Evolutionary conservation across 2,888 invertebrate species (phyloP).

Genomic region (Meandrusa payeni): DNA sequence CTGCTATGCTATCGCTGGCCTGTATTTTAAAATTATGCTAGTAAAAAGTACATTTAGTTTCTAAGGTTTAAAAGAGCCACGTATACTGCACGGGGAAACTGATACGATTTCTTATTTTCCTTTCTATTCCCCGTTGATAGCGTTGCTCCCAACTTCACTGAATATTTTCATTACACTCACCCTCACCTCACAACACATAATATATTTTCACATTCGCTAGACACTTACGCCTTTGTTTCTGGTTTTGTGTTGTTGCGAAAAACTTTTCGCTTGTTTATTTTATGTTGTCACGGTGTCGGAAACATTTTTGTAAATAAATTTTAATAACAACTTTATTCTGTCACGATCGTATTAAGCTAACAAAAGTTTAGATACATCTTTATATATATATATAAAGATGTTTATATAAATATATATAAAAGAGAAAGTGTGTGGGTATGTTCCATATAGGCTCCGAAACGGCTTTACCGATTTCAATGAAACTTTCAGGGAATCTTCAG

Average conservation of each 20-base stretch:
- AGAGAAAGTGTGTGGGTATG: no score
- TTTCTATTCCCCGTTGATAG: neutral
- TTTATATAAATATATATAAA: no score
- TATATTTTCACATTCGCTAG: slow-evolving; percentile 14
- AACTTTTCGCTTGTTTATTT: slow-evolving; percentile 7
- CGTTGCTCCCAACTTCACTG: slow-evolving; percentile 2
- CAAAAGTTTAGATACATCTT: no score
- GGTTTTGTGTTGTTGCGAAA: slow-evolving; percentile 1
- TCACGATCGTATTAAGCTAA: no score
- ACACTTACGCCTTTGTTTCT: slow-evolving; percentile 9
- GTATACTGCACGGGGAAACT: neutral
- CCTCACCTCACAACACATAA: slow-evolving; percentile 10
- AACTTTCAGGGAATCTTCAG: no score
- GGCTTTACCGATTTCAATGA: no score
- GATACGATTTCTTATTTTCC: slow-evolving; percentile 3
- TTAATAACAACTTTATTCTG: no score
- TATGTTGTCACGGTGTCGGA: neutral
- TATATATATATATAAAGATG: no score
- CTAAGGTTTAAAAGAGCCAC: neutral
- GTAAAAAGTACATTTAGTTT: no score
- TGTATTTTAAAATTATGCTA: no score
- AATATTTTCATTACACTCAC: slow-evolving; percentile 12
- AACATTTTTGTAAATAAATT: neutral
- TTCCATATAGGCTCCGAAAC: no score
- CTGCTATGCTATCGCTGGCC: no score